Base-by-base conservation (phyloP, 1,140 invertebrate genomes). In the Calliphora vicina region DNA sequence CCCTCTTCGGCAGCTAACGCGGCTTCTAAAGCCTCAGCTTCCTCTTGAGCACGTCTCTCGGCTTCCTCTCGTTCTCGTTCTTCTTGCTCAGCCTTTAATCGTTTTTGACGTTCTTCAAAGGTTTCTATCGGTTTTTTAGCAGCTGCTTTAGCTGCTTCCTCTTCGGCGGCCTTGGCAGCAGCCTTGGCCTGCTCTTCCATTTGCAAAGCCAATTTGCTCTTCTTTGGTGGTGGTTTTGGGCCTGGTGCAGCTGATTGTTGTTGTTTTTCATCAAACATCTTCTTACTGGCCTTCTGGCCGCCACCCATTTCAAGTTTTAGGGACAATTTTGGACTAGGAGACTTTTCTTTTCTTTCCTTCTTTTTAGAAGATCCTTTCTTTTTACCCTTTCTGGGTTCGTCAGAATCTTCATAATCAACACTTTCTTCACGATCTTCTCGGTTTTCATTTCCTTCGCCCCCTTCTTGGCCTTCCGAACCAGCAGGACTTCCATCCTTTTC, bases 261-360 rank as follows among this genome's bases (percentile, higher is more conserved):
- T 82, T 84, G 86, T 72, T 89, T 85, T 29, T 89, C 86, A 42
- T 90, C 89, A 50, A 90, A 90, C 89, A 90, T 87, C 76, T 90
- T 90, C 82, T 89, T 90, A 83, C 85, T 90, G 17, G 86, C 88
- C 80, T 90, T 90, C 74, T 87, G 86, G 1, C 88, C 88, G 8
- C 87, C 88, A 2, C 89, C 89, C 23, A 90, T 88, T 82, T 90
- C 89, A 29, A 90, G 83, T 87, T 90, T 90, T 86, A 90, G 87
- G 84, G 87, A 86, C 85, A 90, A 86, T 84, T 90, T 90, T 17
- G 89, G 89, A 80, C 89, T 89, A 9, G 89, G 88, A 0, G 88
- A 88, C 82, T 89, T 89, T 43, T 90, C 89, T 27, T 90, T 89
- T 78, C 90, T 90, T 29, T 88, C 88, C 82, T 90, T 90, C 83